Evolutionary conservation across 2,888 invertebrate genomes (phyloP).

Genomic region (Dasypogon diadema): DNA sequence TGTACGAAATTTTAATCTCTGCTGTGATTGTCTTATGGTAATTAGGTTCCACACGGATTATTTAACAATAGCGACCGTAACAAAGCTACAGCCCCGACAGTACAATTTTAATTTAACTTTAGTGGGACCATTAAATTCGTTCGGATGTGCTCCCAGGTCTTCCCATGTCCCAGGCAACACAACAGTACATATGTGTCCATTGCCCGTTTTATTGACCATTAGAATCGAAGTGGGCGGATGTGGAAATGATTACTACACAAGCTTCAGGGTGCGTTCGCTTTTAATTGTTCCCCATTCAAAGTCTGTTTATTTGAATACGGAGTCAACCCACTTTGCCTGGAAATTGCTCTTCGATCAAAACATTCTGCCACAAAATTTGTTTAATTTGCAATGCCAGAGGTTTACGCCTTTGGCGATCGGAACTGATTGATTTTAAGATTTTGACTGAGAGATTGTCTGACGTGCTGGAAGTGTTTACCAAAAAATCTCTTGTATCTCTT

Average conservation of each 20-base stretch:
- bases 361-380: background rate
- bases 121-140: slow-evolving; percentile 17
- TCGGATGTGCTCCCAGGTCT: slow-evolving; percentile 17
- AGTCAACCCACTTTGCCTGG: background rate
- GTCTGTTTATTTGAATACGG: slow-evolving; percentile 24
- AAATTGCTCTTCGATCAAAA: slow-evolving; percentile 38
- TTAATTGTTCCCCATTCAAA: slow-evolving; percentile 33
- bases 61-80: background rate
- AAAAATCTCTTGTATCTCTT: no score
- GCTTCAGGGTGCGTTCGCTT: slow-evolving; percentile 22
- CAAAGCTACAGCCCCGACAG: background rate
- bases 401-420: background rate
- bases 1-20: background rate
- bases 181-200: background rate
- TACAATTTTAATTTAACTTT: background rate
- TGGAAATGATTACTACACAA: slow-evolving; percentile 20
- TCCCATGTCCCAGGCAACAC: background rate
- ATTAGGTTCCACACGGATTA: background rate
- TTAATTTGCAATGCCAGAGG: background rate
- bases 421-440: background rate
- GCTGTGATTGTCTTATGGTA: slow-evolving; percentile 1
- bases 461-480: no score
- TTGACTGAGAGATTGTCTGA: background rate
- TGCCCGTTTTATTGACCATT: slow-evolving; percentile 6
- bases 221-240: slow-evolving; percentile 13